Evolutionary conservation across 2,797 vertebrate genomes (phyloP), one percentile per base, ranked within the genome.

Genomic region (Sebastes goodei): DNA sequence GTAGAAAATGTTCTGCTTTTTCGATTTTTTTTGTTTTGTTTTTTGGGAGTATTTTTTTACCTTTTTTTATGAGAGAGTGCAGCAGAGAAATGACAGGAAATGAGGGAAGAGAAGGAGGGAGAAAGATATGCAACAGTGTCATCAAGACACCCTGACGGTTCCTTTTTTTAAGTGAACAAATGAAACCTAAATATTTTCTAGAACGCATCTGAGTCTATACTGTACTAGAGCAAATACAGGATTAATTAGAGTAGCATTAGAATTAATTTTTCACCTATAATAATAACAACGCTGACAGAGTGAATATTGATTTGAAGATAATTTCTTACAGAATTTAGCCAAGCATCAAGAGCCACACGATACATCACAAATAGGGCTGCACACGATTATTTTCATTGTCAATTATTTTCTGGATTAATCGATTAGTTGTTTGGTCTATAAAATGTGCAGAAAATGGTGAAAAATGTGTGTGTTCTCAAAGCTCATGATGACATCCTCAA

Each of bases 81-180:
- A 63, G n/a, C 27, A 33, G 15, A 72, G n/a, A 62, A 12, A 65
- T 59, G 23, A 42, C 55, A 52, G 46, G 25, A 81, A 53, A 66
- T 63, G 4, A 27, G 49, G 25, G 15, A 8, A 35, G 23, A 23
- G 42, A 71, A 14, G 7, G 10, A 17, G 21, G 4, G 2, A n/a
- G 21, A 29, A 38, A 60, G 17, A 30, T 15, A 10, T 66, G 25
- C 33, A 49, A 65, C 27, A 59, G 12, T 33, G 0, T 60, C 55
- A 23, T 46, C 1, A 4, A 56, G 0, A 65, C 52, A 64, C 0
- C 6, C 17, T 1, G 1, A 29, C 0, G 2, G 7, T 68, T 42
- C 25, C 33, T 35, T 38, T 32, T 23, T 21, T 73, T 21, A 69
- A 56, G 23, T 7, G 7, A 60, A 29, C 4, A 65, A 70, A 83